phyloP scores from a whole-genome alignment of 2,113 vertebrate species.

The Eolophus roseicapilla region DNA sequence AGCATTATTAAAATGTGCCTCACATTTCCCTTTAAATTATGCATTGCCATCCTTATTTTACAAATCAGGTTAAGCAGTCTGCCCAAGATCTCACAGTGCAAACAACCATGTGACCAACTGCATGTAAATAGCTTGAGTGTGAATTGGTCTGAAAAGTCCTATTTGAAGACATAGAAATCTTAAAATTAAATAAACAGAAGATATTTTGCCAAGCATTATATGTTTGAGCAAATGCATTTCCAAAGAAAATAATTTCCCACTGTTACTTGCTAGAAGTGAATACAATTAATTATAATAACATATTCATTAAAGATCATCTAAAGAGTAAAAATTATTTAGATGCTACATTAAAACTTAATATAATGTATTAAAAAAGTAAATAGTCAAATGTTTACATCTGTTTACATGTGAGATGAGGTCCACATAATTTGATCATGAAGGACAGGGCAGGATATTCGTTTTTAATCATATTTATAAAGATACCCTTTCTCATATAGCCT shows the following conservation, averaged over 20 bases:
- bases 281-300: neutral
- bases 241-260: neutral
- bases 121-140: neutral
- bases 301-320: neutral
- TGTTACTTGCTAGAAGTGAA: neutral
- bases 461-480: neutral
- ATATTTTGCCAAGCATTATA: neutral
- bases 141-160: neutral
- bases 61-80: neutral
- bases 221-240: neutral
- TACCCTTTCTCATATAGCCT: neutral
- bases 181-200: neutral
- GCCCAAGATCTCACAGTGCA: neutral
- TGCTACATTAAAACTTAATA: neutral
- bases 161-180: neutral
- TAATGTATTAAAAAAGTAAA: neutral
- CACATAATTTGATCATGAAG: neutral
- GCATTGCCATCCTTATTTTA: neutral
- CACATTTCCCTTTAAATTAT: neutral
- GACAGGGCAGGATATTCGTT: neutral
- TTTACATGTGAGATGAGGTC: rapidly evolving
- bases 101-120: neutral
- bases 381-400: neutral
- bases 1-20: neutral
- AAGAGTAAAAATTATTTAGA: neutral